These are phyloP conservation scores for Meloidogyne floridensis DNA, from an alignment of 1,140 invertebrate species.

Conservation along the genomic window DNA sequence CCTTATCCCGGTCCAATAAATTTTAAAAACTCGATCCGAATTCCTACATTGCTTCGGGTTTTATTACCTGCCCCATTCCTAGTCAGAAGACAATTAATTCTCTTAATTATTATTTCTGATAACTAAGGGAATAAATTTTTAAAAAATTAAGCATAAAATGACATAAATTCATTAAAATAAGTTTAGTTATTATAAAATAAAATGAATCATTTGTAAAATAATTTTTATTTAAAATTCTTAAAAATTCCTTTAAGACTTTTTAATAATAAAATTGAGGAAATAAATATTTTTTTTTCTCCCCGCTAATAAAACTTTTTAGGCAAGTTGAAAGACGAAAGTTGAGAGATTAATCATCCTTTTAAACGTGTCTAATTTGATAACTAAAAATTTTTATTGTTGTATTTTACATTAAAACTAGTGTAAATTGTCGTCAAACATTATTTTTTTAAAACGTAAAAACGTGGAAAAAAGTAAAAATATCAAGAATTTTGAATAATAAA, in stretches of 20 bases:
- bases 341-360: background rate
- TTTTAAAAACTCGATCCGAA: too few species aligned
- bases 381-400: background rate
- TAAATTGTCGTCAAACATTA: background rate
- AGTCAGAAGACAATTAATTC: too few species aligned
- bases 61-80: too few species aligned
- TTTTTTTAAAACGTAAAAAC: background rate
- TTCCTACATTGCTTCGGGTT: too few species aligned
- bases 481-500: background rate
- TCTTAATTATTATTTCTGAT: too few species aligned
- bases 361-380: background rate
- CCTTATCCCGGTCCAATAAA: too few species aligned
- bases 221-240: background rate
- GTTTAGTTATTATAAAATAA: too few species aligned
- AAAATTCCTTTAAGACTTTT: background rate
- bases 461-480: background rate
- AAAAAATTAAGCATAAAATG: too few species aligned
- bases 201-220: too few species aligned
- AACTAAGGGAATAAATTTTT: too few species aligned
- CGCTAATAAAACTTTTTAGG: background rate
- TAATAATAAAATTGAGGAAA: background rate
- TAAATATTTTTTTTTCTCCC: background rate
- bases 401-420: too few species aligned
- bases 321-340: slow-evolving; percentile 3
- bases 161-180: too few species aligned